Base-by-base conservation (phyloP, 2,113 vertebrate genomes). In the Eolophus roseicapilla region DNA sequence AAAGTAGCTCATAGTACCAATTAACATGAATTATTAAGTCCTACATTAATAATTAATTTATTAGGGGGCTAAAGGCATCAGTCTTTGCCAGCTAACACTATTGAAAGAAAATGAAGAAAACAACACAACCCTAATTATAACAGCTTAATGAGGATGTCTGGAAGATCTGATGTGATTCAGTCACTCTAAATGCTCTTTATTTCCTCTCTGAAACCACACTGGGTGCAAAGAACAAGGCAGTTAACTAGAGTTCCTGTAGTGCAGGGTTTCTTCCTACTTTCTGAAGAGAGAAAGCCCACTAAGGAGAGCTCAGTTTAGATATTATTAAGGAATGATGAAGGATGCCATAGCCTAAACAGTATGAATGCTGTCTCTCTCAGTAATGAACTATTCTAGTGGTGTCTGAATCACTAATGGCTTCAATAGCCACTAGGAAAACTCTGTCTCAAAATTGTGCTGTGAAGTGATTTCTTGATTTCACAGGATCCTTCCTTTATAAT, bases 1-100 rank as follows among this genome's bases (percentile, higher is more conserved):
- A 98, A 97, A 98, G 98, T 98, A 99, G 98, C 98, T 98, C 98
- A 98, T 97, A 98, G 98, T 98, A 98, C 98, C 98, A 98, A 99
- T 99, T 99, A 98, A 98, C 98, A 98, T 99, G 97, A 99, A 99
- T 99, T 99, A 99, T 99, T 99, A 98, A 99, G 97, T 97, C 94
- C 92, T 3, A 86, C 90, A 98, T 99, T 98, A 99, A 99, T 99
- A 99, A 99, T 99, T 99, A 97, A 99, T 99, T 98, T 98, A 98
- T 97, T 97, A 92, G 97, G 97, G 90, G 96, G 95, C 96, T 98
- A 98, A 99, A 98, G 98, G 98, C 98, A 97, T 95, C 95, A 29
- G 95, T 98, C 98, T 96, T 96, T 97, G 96, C 97, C 91, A 98
- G 98, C 97, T 97, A 97, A 96, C 90, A 95, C 95, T 97, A 97